These are phyloP conservation scores for Mellivora capensis DNA, from an alignment of 2,113 vertebrate species.

Conservation along the genomic window DNA sequence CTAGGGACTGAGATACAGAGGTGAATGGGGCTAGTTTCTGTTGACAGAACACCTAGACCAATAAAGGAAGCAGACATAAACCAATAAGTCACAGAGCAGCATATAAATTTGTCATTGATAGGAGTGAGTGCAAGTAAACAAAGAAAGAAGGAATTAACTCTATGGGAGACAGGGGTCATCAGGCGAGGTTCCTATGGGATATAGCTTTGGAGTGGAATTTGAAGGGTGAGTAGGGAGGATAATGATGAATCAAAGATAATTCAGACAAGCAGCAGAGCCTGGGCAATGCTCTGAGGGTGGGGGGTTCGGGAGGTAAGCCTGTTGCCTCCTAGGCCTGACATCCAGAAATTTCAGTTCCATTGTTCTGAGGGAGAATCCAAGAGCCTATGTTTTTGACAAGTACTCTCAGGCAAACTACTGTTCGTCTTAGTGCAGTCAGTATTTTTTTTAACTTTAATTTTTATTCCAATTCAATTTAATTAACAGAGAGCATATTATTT, in stretches of 20 bases:
- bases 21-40: background rate
- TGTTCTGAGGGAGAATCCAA: background rate
- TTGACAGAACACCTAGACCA: background rate
- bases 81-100: background rate
- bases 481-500: background rate
- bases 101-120: background rate
- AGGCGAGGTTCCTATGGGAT: background rate
- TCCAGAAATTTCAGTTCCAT: background rate
- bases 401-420: background rate
- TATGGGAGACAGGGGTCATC: too few relatives aligned
- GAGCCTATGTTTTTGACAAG: background rate
- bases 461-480: background rate
- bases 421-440: background rate
- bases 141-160: background rate
- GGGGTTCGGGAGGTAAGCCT: background rate
- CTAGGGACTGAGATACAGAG: background rate
- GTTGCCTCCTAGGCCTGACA: background rate
- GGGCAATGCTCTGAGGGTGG: rapidly evolving
- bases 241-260: background rate
- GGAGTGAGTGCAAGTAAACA: background rate
- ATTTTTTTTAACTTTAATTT: background rate
- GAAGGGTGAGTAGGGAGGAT: background rate
- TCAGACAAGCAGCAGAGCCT: rapidly evolving
- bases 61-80: background rate
- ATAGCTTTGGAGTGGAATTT: background rate